A percentile compares a stretch with the other conserved stretches of the same genome.
Conservation (phyloP, 2,888 invertebrate species). For the Deilephila porcellus region DNA sequence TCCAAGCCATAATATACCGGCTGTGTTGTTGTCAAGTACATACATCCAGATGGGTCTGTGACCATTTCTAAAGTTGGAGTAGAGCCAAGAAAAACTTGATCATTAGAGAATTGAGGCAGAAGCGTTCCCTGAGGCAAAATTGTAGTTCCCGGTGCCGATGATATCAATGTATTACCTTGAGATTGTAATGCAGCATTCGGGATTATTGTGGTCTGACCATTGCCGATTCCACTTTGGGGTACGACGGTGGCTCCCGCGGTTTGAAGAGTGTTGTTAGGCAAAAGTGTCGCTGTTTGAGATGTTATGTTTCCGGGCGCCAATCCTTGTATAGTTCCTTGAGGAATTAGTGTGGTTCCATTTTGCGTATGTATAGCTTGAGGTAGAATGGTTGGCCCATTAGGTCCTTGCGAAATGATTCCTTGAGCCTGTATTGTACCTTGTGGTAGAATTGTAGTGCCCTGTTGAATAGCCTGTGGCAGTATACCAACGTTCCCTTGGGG, state of each 20-base stretch:
- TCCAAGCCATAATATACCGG: slow-evolving; percentile 93
- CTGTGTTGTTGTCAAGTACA: slow-evolving; percentile 87
- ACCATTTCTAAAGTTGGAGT: slow-evolving; percentile 87
- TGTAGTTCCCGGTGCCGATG: slow-evolving; percentile 83
- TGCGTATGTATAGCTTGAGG: slow-evolving; percentile 85
- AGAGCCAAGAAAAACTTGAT: slow-evolving; percentile 86
- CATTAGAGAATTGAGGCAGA: slow-evolving; percentile 82
- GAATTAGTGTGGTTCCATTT: slow-evolving; percentile 87
- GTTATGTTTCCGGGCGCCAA: slow-evolving; percentile 68
- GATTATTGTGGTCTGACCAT: slow-evolving; percentile 80
- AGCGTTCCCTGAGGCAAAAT: slow-evolving; percentile 86
- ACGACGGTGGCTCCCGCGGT: slow-evolving; percentile 74
- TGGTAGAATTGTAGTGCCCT: slow-evolving; percentile 84
- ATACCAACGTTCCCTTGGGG: slow-evolving; percentile 83
- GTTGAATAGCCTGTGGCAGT: slow-evolving; percentile 79
- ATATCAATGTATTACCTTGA: slow-evolving; percentile 82
- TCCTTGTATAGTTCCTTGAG: slow-evolving; percentile 83
- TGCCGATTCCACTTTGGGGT: slow-evolving; percentile 78
- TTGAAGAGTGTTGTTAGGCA: slow-evolving; percentile 74
- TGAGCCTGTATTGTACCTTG: slow-evolving; percentile 83
- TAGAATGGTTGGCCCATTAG: slow-evolving; percentile 85
- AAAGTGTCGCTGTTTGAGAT: slow-evolving; percentile 71
- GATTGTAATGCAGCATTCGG: slow-evolving; percentile 78
- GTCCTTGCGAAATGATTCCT: slow-evolving; percentile 81
- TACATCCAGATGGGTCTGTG: slow-evolving; percentile 84